Conservation (phyloP, 2,888 invertebrate species). For the Beris morrisii region DNA sequence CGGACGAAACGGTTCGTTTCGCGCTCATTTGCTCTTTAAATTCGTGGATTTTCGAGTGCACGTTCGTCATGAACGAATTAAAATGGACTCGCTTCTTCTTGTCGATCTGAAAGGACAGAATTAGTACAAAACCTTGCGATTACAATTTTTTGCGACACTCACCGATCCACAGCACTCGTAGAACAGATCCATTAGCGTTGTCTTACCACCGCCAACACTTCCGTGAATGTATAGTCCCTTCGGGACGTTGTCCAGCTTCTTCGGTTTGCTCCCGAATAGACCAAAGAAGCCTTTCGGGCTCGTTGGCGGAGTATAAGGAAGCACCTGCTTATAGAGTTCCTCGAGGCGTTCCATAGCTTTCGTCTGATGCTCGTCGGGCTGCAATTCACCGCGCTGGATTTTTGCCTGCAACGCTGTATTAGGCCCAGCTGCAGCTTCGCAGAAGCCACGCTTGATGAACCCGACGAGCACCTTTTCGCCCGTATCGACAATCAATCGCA, state of each 20-base stretch:
- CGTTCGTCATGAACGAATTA: slow-evolving; percentile 95
- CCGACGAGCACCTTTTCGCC: neutral
- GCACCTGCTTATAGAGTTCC: slow-evolving; percentile 66
- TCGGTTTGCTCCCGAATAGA: slow-evolving; percentile 38
- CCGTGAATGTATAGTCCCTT: slow-evolving; percentile 88
- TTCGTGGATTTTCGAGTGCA: slow-evolving; percentile 87
- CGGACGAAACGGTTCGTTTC: slow-evolving; percentile 57
- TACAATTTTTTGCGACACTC: slow-evolving; percentile 34
- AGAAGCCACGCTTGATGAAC: slow-evolving; percentile 2
- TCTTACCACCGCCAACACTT: slow-evolving; percentile 94
- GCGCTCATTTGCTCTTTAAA: slow-evolving; percentile 65
- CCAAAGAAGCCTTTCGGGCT: slow-evolving; percentile 45
- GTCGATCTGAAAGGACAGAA: slow-evolving; percentile 59
- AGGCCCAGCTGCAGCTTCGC: slow-evolving; percentile 53
- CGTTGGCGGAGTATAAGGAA: slow-evolving; percentile 60
- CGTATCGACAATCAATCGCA: neutral
- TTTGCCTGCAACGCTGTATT: slow-evolving; percentile 61
- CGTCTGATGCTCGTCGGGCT: slow-evolving; percentile 72
- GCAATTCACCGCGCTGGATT: slow-evolving; percentile 63
- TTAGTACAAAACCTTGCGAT: slow-evolving; percentile 25
- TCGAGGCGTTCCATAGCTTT: slow-evolving; percentile 71
- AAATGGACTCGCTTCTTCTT: slow-evolving; percentile 88
- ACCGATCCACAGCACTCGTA: slow-evolving; percentile 71
- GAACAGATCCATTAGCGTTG: slow-evolving; percentile 98
- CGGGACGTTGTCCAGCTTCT: slow-evolving; percentile 58